phyloP scores from a whole-genome alignment of 2,797 vertebrate genomes.

The Anguilla anguilla region DNA sequence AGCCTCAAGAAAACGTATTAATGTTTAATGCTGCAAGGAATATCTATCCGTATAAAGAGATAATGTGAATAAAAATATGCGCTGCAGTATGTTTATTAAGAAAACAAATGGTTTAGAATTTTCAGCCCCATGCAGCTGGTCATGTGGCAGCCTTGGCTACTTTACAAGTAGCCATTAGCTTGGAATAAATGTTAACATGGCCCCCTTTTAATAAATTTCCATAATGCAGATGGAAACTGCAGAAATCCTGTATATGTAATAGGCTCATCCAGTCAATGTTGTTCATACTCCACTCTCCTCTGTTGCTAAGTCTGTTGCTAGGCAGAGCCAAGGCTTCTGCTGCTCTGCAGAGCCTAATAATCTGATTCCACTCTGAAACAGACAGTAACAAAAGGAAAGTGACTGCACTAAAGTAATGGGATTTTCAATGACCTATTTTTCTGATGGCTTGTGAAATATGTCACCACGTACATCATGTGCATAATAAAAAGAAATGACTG shows the following conservation, averaged over 20 bases:
- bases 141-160: background rate
- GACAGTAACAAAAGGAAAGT: slow-evolving; percentile 29
- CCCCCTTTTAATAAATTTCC: slow-evolving; percentile 4
- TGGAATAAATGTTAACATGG: background rate
- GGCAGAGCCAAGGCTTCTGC: slow-evolving; percentile 43
- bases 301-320: slow-evolving; percentile 70
- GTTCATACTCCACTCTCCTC: slow-evolving; percentile 42
- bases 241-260: slow-evolving; percentile 21
- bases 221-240: slow-evolving; percentile 1
- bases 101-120: background rate
- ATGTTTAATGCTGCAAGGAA: background rate
- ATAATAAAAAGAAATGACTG: background rate
- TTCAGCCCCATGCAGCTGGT: background rate
- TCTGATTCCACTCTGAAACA: slow-evolving; percentile 34
- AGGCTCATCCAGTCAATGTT: slow-evolving; percentile 13
- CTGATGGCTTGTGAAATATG: background rate
- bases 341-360: slow-evolving; percentile 41
- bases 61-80: background rate
- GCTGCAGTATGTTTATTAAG: background rate
- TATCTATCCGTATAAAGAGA: background rate
- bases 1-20: background rate
- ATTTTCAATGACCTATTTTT: slow-evolving; percentile 10
- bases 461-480: background rate
- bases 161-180: background rate
- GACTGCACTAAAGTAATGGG: background rate